Evolutionary conservation across 2,888 invertebrate genomes (phyloP).

Genomic region (Lobophora halterata): DNA sequence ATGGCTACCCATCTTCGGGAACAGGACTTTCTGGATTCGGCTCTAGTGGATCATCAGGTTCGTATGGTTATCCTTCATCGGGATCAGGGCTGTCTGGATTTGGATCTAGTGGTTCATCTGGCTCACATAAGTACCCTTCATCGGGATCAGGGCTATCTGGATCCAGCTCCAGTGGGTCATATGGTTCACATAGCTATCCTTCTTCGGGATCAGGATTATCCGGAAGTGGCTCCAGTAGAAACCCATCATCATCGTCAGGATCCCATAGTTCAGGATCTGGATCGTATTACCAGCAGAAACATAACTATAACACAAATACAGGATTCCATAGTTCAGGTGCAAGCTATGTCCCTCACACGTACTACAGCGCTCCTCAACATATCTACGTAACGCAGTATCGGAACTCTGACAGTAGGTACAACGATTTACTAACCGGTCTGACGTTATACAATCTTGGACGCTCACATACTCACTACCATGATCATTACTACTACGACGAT

Average conservation of each 20-base stretch:
- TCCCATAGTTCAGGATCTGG: slow-evolving; percentile 19
- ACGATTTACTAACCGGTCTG: slow-evolving; percentile 63
- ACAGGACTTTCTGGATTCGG: slow-evolving; percentile 31
- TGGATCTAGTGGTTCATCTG: no score
- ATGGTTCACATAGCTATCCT: slow-evolving; percentile 14
- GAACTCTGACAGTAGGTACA: slow-evolving; percentile 61
- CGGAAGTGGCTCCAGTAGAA: slow-evolving; percentile 7
- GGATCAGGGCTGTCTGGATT: slow-evolving; percentile 26
- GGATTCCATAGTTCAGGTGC: slow-evolving; percentile 18
- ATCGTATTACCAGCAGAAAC: slow-evolving; percentile 19
- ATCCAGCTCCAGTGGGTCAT: no score
- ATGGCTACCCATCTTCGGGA: slow-evolving; percentile 28
- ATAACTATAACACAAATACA: slow-evolving; percentile 30
- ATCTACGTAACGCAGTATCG: slow-evolving; percentile 64
- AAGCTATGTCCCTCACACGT: slow-evolving; percentile 32
- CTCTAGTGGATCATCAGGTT: slow-evolving; percentile 16
- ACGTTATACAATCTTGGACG: slow-evolving; percentile 68
- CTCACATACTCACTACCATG: slow-evolving; percentile 55
- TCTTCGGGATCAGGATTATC: slow-evolving; percentile 23
- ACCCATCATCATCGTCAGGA: slow-evolving; percentile 11
- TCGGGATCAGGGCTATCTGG: slow-evolving; percentile 11
- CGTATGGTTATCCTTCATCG: slow-evolving; percentile 5
- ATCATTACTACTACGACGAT: slow-evolving; percentile 66
- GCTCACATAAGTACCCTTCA: not conserved
- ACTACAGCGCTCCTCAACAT: slow-evolving; percentile 60